These are phyloP conservation scores for Sturmia bella DNA, from an alignment of 2,888 invertebrate species.

Conservation along the genomic window DNA sequence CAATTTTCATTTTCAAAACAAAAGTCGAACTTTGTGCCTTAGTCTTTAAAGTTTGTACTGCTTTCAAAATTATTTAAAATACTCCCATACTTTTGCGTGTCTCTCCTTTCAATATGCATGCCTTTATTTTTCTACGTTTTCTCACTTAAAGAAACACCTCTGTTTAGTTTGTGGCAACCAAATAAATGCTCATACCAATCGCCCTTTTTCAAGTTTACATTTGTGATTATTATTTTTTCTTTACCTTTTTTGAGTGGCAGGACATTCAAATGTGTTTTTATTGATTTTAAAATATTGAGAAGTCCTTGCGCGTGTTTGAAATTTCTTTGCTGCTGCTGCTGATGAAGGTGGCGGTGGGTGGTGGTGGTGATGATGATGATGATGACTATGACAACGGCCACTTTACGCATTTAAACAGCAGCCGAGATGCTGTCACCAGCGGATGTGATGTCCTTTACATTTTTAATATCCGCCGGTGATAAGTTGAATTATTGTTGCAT, in stretches of 20 bases:
- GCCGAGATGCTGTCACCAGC: conserved; percentile 56
- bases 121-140: conserved; percentile 7
- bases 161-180: conserved; percentile 20
- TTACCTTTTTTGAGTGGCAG: conserved; percentile 57
- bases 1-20: too few species aligned
- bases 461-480: conserved; percentile 81
- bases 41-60: neutral
- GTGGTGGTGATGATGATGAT: conserved; percentile 39
- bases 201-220: conserved; percentile 52
- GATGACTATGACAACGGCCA: conserved; percentile 41
- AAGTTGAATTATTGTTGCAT: conserved; percentile 79
- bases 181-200: conserved; percentile 20
- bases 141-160: conserved; percentile 35
- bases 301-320: conserved; percentile 55
- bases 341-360: conserved; percentile 15
- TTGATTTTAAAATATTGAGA: conserved; percentile 66
- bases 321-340: conserved; percentile 37
- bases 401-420: neutral
- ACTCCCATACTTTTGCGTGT: neutral
- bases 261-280: conserved; percentile 73
- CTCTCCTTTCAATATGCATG: neutral
- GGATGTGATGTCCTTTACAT: conserved; percentile 77
- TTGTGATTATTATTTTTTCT: conserved; percentile 48
- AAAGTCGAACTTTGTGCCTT: too few species aligned
- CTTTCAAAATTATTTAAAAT: neutral